Base-by-base conservation (phyloP, 2,113 vertebrate genomes). In the Rhinopomastus cyanomelas region DNA sequence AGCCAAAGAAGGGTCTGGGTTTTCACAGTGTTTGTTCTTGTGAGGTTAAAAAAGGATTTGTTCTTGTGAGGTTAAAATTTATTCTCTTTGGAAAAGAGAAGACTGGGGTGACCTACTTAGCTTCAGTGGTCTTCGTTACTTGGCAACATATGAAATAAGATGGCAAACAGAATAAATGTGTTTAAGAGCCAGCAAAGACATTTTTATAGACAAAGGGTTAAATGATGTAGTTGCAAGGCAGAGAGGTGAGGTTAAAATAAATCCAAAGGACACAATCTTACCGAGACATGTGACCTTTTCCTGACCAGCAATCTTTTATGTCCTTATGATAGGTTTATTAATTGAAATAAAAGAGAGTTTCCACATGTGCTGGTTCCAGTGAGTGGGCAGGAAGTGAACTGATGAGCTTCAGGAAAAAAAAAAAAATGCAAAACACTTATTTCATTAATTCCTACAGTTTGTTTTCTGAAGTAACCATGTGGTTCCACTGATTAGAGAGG, bases 101-200 rank as follows among this genome's bases (percentile, higher is more conserved):
- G 59, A 81, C 88, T 92, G 69, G 88, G 81, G 78, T 94, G 88
- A 96, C 92, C 94, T 96, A 92, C 90, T 94, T 95, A 91, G 77
- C 86, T 94, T 90, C 90, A 76, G 42, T 93, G 85, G 46, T 81
- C 83, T 92, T 79, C 88, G 90, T 96, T 90, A 95, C 95, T 95
- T 91, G 95, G 92, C 90, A 95, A 93, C 92, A 85, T 88, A 90
- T 87, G 74, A 96, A 95, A 93, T 94, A 95, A 94, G 83, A 91
- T 81, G 62, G 83, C 86, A 95, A 95, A 91, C 88, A 95, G 90
- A 94, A 96, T 87, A 88, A 93, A 91, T 94, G 88, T 72, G 46
- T 88, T 90, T 85, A 87, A 94, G 67, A 93, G 51, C 59, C 48
- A 82, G 55, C 1, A 3, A 87, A 90, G 88, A 94, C 81, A 79